Percentiles rank a stretch among this genome's conserved stretches.
Evolutionary conservation across 2,888 invertebrate genomes (phyloP).

Genomic region (Cephus runcator): DNA sequence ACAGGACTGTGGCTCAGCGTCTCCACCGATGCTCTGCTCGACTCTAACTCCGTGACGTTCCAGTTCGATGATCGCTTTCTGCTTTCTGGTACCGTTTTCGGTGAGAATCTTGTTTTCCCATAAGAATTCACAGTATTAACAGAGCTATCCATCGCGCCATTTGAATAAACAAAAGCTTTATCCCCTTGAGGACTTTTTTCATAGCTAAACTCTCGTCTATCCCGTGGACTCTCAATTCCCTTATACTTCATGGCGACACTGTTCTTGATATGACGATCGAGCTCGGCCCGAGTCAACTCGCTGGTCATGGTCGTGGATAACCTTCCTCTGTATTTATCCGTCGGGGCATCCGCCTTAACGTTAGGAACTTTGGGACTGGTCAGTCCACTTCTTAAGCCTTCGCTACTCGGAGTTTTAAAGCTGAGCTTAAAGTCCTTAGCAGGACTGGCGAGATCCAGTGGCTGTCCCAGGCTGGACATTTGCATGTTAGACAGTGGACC

Average conservation of each 20-base stretch:
- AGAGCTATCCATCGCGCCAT: slow-evolving; percentile 28
- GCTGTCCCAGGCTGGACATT: slow-evolving; percentile 37
- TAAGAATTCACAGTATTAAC: slow-evolving; percentile 34
- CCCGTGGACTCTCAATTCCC: slow-evolving; percentile 32
- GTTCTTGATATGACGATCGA: slow-evolving; percentile 44
- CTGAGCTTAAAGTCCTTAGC: slow-evolving; percentile 46
- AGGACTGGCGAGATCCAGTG: slow-evolving; percentile 55
- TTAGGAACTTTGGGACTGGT: slow-evolving; percentile 46
- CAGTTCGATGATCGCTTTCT: slow-evolving; percentile 47
- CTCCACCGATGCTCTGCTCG: slow-evolving; percentile 23
- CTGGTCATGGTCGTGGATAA: slow-evolving; percentile 30
- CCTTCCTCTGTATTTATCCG: slow-evolving; percentile 40
- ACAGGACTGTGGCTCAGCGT: slow-evolving; percentile 15
- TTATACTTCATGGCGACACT: slow-evolving; percentile 37
- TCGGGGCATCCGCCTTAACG: slow-evolving; percentile 30
- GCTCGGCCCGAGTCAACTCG: slow-evolving; percentile 35
- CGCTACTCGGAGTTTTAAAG: slow-evolving; percentile 39
- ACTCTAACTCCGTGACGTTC: slow-evolving; percentile 43
- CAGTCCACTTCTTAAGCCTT: slow-evolving; percentile 27
- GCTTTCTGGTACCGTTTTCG: slow-evolving; percentile 32
- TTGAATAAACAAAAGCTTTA: slow-evolving; percentile 33
- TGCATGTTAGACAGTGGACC: slow-evolving; percentile 36
- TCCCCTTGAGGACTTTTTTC: slow-evolving; percentile 42
- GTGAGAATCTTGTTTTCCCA: slow-evolving; percentile 40
- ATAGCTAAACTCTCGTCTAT: slow-evolving; percentile 32